phyloP scores from a whole-genome alignment of 2,113 vertebrate genomes.

The Macaca fascicularis region T2T-MFA8v1.1 NC_088376.1:97069001-97069500 shows the following conservation, averaged over 20 bases:
- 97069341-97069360: neutral
- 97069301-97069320: neutral
- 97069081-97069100: neutral
- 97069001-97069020: neutral
- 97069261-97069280: neutral
- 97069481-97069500: neutral
- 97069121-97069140: neutral
- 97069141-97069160: neutral
- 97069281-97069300: neutral
- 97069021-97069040: neutral
- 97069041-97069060: neutral
- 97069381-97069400: rapidly evolving
- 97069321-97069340: neutral
- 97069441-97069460: neutral
- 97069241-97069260: neutral
- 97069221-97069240: neutral
- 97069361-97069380: neutral
- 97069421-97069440: neutral
- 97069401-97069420: neutral
- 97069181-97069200: neutral
- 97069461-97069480: neutral
- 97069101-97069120: neutral
- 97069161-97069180: neutral
- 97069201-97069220: neutral
- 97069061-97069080: neutral